Evolutionary conservation across 2,888 invertebrate species (phyloP), one percentile per base, ranked within the genome.

Genomic region (Lepidocyrtoides sp.): DNA sequence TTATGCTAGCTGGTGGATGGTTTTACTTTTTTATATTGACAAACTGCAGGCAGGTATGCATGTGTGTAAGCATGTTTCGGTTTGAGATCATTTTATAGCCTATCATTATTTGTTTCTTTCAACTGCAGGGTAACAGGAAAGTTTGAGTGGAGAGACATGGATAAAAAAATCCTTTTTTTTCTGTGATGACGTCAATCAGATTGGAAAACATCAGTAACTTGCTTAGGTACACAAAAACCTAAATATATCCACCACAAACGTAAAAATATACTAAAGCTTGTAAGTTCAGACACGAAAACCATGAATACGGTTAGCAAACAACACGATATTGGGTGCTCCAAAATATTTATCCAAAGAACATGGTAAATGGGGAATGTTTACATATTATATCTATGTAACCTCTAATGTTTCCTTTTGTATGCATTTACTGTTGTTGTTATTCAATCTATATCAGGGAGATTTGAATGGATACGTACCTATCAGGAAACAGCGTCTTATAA

Each of bases 151-250:
- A n/a, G n/a, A n/a, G n/a, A n/a, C 7, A n/a, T 12, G 32, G 63
- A 32, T 69, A 32, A 72, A 72, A 63, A 63, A 23, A 14, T 14
- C 7, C 57, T 57, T 41, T n/a, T 44, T 23, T 36, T 51, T 41
- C 7, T 41, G 41, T 17, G 84, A 84, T 84, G 84, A 84, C 84
- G 84, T 84, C 84, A 84, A 84, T 84, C 84, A 69, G 54, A 17
- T 84, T 84, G 84, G 69, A 69, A 66, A 77, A 77, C n/a, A 54
- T 23, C 48, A 17, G n/a, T n/a, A n/a, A n/a, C n/a, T 8, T 17
- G 32, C 12, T 29, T 51, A 23, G 0, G 14, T 48, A 29, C 29
- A 54, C 54, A 26, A 5, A 36, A 51, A 32, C 32, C 51, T 54
- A 77, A 77, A 77, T 54, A 72, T 72, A 72, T 44, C 20, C 23